These are phyloP conservation scores for Notiomystis cincta DNA, from an alignment of 2,113 vertebrate genomes.

Conservation along the genomic window DNA sequence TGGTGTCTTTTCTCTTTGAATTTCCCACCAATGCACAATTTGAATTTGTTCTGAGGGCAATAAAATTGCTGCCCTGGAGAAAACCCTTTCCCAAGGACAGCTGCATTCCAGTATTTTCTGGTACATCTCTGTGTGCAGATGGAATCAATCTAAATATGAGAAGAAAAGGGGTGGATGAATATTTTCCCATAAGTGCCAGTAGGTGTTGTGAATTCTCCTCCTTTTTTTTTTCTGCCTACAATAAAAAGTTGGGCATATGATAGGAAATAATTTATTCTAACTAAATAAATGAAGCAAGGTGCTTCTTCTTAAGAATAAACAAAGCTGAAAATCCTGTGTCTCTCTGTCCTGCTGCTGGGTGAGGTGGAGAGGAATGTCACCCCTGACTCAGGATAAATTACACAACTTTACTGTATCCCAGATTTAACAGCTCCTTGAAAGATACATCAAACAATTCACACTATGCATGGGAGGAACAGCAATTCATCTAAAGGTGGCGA, in stretches of 20 bases:
- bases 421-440: slow-evolving; percentile 24
- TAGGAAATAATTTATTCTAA: background rate
- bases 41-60: background rate
- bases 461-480: slow-evolving; percentile 15
- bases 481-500: slow-evolving; percentile 42
- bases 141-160: background rate
- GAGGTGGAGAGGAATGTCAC: background rate
- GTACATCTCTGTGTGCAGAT: background rate
- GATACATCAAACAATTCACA: slow-evolving; percentile 35
- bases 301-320: background rate
- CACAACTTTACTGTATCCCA: background rate
- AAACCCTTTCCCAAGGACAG: background rate
- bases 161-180: background rate
- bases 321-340: background rate
- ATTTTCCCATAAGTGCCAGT: background rate
- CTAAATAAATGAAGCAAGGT: background rate
- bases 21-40: background rate
- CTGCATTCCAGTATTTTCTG: background rate
- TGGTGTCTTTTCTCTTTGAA: background rate
- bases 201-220: background rate
- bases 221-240: background rate
- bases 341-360: background rate
- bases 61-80: background rate
- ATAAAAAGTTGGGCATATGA: background rate
- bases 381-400: background rate